Base-by-base conservation (phyloP, 1,140 invertebrate species). In the Pseudomyrmex sp. region DNA sequence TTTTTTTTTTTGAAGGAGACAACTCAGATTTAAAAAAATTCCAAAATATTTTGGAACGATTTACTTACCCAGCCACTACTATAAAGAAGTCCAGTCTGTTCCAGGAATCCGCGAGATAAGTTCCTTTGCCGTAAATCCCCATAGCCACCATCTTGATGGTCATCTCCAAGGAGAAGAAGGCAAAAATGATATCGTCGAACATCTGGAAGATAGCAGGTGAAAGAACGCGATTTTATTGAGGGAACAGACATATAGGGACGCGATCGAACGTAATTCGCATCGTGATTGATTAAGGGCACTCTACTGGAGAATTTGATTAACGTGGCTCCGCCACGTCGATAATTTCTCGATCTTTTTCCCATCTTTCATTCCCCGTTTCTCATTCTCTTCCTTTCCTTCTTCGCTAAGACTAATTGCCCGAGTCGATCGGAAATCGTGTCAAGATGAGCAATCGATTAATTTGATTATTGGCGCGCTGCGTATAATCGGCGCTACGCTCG, bases 81-180 rank as follows among this genome's bases (percentile, higher is more conserved):
- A 99, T 99, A 95, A 99, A 99, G 94, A 98, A 98, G 94, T 99
- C 99, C 82, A 99, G 95, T 91, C 98, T 96, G 95, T 99, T 99
- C 99, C 98, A 99, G 0, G 98, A 98, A 92, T 99, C 99, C 0
- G 98, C 98, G 85, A 99, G 95, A 94, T 99, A 99, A 0, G 98
- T 98, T 46, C 97, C 97, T 92, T 97, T 97, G 20, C 99, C 99
- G 88, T 97, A 97, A 65, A 99, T 96, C n/a, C 99, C 99, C 98
- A 99, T 99, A 15, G 99, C 99, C 20, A 99, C 96, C 96, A 99
- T 99, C 95, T 99, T 99, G 92, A 99, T 98, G 70, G 97, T 96
- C 99, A 99, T 98, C 93, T 99, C 98, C 90, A 98, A 92, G 12
- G 98, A 96, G 95, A 99, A 99, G 95, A 99, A 99, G 75, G 96